A percentile compares a stretch with the other conserved stretches of the same genome.
These are phyloP conservation scores for Pseudococcus viburni DNA, from an alignment of 2,888 invertebrate genomes.

Conservation along the genomic window DNA sequence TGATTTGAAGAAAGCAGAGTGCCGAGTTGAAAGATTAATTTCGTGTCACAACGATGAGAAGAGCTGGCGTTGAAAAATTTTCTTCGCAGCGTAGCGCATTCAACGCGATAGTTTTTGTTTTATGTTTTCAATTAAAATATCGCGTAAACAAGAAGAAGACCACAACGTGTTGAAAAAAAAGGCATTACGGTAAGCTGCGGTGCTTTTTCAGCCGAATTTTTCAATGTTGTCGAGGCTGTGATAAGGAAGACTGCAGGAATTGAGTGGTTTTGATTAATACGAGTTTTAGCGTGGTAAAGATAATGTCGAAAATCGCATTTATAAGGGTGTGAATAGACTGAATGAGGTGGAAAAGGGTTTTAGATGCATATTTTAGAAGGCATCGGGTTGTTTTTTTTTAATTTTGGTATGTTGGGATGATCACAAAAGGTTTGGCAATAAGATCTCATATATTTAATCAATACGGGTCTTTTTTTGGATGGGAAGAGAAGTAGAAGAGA, in stretches of 20 bases:
- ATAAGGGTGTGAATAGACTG: background rate
- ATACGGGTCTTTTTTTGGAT: too few species aligned
- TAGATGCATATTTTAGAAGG: background rate
- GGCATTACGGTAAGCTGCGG: background rate
- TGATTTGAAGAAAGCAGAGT: background rate
- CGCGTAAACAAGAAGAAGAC: conserved; percentile 15
- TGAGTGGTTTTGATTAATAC: background rate
- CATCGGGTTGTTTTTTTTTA: too few species aligned
- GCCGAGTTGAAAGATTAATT: conserved; percentile 38
- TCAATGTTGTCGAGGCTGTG: background rate
- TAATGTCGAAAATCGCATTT: background rate
- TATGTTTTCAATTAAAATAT: conserved; percentile 25
- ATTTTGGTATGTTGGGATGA: too few species aligned
- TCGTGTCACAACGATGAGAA: conserved; percentile 11
- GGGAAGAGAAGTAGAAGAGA: too few species aligned
- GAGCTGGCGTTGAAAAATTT: conserved; percentile 30
- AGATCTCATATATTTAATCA: too few species aligned
- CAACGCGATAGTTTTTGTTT: conserved; percentile 21
- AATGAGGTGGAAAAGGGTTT: background rate
- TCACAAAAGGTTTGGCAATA: too few species aligned
- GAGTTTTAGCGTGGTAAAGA: background rate
- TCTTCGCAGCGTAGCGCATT: conserved; percentile 5
- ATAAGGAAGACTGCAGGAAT: background rate
- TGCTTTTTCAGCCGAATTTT: conserved; percentile 11
- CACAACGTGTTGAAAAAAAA: conserved; percentile 20